phyloP scores from a whole-genome alignment of 2,113 vertebrate species.

The Alexandromys fortis region DNA sequence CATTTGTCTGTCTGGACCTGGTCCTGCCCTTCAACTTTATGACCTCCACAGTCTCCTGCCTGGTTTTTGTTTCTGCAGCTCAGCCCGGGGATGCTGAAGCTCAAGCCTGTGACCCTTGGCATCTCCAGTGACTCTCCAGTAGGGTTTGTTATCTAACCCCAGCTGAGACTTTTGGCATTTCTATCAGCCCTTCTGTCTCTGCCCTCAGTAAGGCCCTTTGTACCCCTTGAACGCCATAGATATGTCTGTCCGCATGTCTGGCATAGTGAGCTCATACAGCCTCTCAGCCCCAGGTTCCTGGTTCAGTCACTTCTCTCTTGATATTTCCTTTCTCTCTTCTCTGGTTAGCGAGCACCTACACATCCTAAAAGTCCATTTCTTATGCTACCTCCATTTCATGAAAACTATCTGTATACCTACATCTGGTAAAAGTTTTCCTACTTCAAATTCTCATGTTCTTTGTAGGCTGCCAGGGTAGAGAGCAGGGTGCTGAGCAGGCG shows the following conservation, averaged over 20 bases:
- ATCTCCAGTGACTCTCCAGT: not conserved
- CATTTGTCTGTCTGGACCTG: not conserved
- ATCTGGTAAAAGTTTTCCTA: not conserved
- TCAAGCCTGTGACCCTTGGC: not conserved
- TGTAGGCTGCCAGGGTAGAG: not conserved
- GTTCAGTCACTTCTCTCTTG: slow-evolving; percentile 6
- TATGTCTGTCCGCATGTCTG: not conserved
- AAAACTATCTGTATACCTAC: not conserved
- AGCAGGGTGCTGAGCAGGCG: not conserved
- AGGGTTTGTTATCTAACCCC: not conserved
- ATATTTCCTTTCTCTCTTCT: not conserved
- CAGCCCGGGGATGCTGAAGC: not conserved
- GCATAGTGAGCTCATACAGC: not conserved
- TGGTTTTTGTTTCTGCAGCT: not conserved
- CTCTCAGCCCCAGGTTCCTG: not conserved
- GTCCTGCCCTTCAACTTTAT: not conserved
- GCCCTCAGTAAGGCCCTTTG: not conserved
- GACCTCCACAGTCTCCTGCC: not conserved
- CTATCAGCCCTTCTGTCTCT: not conserved
- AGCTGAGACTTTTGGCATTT: not conserved
- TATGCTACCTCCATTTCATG: not conserved
- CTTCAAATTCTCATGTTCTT: not conserved
- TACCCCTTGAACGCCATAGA: not conserved
- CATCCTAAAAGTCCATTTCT: not conserved
- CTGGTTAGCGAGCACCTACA: not conserved